Evolutionary conservation across 2,797 vertebrate genomes (phyloP), one percentile per base, ranked within the genome.

Genomic region (Lates japonicus): DNA sequence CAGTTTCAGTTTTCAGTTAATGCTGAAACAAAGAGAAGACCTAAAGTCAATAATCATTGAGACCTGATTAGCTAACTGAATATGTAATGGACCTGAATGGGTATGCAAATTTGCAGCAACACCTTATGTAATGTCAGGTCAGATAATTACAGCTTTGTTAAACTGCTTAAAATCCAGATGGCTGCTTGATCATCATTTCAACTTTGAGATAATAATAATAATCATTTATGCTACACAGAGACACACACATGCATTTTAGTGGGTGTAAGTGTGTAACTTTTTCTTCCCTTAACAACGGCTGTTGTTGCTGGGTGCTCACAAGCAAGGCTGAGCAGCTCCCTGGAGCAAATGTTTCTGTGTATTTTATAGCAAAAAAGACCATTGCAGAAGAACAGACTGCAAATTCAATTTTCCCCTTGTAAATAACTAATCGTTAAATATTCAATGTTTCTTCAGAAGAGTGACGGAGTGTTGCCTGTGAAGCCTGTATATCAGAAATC

Each of bases 141-240:
- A 51, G 41, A 63, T 52, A 19, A 57, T 42, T 19, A 51, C 22
- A 51, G 39, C 46, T 31, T 35, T 7, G 9, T 39, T 39, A 64
- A 64, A 44, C 9, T 52, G 57, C 31, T n/a, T 48, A 39, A 52
- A 63, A 77, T 42, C 13, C 20, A 60, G 17, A 72, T 63, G 17
- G n/a, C 29, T 46, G 2, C 25, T 69, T 78, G 31, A 69, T 44
- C 55, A 14, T 73, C 3, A 3, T 48, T 37, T 48, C 29, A 42
- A 22, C 11, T 20, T 6, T 3, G 22, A 22, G 35, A 61, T 61
- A 16, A 61, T 35, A n/a, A n/a, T n/a, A n/a, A n/a, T n/a, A n/a
- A n/a, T n/a, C n/a, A 61, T 70, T 69, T 14, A 20, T 60, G 20
- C 10, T 12, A 41, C 33, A 46, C 57, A 37, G 19, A 14, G n/a